Conservation (phyloP, 2,797 vertebrate genomes). For the Sebastolobus altivelis region DNA sequence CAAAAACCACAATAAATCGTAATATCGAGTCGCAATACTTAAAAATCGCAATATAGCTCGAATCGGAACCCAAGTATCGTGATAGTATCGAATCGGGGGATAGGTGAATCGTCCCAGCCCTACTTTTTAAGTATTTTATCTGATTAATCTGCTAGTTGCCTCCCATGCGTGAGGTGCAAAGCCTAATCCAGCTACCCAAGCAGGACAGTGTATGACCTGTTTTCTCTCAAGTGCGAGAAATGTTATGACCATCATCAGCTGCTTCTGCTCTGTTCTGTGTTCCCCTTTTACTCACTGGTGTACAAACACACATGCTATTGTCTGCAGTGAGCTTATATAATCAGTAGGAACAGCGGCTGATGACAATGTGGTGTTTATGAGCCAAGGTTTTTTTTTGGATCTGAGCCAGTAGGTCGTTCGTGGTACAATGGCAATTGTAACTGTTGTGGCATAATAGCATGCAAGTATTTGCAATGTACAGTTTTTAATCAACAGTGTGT, state of each 20-base stretch:
- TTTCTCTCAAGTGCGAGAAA: slow-evolving; percentile 51
- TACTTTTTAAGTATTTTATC: not conserved
- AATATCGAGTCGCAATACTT: no score
- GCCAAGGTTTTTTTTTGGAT: slow-evolving; percentile 39
- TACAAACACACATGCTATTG: slow-evolving; percentile 44
- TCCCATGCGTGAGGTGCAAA: slow-evolving; percentile 7
- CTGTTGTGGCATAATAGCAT: slow-evolving; percentile 9
- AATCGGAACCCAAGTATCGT: no score
- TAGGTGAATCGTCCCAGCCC: no score
- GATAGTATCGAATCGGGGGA: no score
- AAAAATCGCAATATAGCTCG: no score
- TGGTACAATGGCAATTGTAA: slow-evolving; percentile 25
- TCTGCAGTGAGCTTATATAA: slow-evolving; percentile 55
- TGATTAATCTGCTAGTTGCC: not conserved
- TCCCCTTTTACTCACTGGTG: slow-evolving; percentile 48
- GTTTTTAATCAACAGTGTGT: not conserved
- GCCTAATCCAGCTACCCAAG: slow-evolving; percentile 2
- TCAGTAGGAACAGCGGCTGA: slow-evolving; percentile 47
- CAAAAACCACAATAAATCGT: no score
- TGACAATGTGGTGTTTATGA: slow-evolving; percentile 22
- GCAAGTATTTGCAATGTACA: slow-evolving; percentile 12
- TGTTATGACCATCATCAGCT: slow-evolving; percentile 41
- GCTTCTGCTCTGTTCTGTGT: slow-evolving; percentile 45
- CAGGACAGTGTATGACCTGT: slow-evolving; percentile 31
- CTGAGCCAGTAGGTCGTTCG: slow-evolving; percentile 24